Conservation (phyloP, 2,113 vertebrate genomes). For the Chaetorhynchus papuensis region DNA sequence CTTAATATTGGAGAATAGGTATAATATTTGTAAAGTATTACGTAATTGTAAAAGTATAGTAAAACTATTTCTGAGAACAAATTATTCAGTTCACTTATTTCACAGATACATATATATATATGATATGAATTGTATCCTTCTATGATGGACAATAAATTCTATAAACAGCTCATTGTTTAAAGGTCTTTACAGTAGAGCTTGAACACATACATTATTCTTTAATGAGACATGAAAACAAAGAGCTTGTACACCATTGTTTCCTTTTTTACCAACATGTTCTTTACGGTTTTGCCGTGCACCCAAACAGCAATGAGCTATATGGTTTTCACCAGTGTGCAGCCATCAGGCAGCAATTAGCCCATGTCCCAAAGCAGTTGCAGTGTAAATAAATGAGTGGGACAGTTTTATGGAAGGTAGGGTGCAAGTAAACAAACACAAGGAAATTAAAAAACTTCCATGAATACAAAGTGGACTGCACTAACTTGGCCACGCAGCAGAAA, state of each 20-base stretch:
- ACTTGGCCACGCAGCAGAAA: not conserved
- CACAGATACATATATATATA: not conserved
- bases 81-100: not conserved
- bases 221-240: not conserved
- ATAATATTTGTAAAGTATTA: not conserved
- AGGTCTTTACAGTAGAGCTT: not conserved
- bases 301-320: not conserved
- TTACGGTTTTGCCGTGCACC: not conserved
- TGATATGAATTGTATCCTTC: not conserved
- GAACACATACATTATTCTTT: not conserved
- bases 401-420: not conserved
- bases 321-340: not conserved
- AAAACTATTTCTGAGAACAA: not conserved
- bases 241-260: not conserved
- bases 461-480: not conserved
- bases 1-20: not conserved
- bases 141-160: not conserved
- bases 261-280: not conserved
- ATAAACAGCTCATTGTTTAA: not conserved
- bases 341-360: not conserved
- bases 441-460: not conserved
- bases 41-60: not conserved
- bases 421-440: not conserved
- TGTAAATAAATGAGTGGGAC: not conserved
- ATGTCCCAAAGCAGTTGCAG: not conserved